These are phyloP conservation scores for Mimumesa dahlbomi DNA, from an alignment of 2,888 invertebrate species.

Conservation along the genomic window DNA sequence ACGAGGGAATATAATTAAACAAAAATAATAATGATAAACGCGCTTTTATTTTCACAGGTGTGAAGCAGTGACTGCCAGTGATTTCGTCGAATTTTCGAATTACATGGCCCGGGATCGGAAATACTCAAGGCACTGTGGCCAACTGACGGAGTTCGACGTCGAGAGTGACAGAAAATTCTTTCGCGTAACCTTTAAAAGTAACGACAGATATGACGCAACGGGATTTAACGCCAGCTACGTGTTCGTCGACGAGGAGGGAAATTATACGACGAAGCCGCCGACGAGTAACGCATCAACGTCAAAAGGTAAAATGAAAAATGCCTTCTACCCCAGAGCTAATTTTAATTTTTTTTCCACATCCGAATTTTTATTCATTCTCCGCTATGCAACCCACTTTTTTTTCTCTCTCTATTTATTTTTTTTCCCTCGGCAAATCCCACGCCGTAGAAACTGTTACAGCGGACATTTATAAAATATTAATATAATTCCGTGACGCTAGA, in stretches of 20 bases:
- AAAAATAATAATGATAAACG: not conserved
- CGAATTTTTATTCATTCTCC: not conserved
- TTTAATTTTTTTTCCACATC: not conserved
- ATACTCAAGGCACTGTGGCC: conserved; percentile 94
- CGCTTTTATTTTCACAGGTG: conserved; percentile 85
- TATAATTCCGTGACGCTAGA: no score
- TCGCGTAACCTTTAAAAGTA: conserved; percentile 96
- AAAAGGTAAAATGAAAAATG: conserved; percentile 45
- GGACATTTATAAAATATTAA: no score
- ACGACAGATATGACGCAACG: conserved; percentile 95
- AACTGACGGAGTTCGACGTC: conserved; percentile 89
- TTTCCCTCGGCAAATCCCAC: not conserved
- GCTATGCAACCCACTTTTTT: not conserved
- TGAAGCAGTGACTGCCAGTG: conserved; percentile 94
- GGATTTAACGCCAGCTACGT: conserved; percentile 97
- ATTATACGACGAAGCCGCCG: conserved; percentile 81
- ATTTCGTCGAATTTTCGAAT: conserved; percentile 98
- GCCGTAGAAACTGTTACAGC: no score
- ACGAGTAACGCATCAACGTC: conserved; percentile 63
- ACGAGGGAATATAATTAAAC: no score
- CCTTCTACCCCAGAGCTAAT: not conserved
- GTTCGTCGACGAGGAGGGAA: conserved; percentile 88
- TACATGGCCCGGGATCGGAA: conserved; percentile 94
- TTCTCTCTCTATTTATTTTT: not conserved
- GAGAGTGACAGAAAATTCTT: conserved; percentile 96